phyloP scores from a whole-genome alignment of 2,113 vertebrate genomes.

The Zosterops pallidus region DNA sequence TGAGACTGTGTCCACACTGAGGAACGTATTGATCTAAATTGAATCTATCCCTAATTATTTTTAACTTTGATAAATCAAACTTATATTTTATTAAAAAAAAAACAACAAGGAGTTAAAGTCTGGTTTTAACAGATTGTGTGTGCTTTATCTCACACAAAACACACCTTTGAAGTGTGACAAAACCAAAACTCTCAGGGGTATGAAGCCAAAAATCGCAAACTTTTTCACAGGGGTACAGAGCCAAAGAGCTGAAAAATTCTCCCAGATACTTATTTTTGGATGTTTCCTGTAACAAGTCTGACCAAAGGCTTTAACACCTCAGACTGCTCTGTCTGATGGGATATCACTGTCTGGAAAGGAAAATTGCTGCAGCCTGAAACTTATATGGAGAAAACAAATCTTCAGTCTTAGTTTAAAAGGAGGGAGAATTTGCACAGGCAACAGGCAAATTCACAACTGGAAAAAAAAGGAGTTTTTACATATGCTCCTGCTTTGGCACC shows the following conservation, averaged over 20 bases:
- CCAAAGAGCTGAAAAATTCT: neutral
- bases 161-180: neutral
- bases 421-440: neutral
- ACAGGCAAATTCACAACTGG: neutral
- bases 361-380: neutral
- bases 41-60: neutral
- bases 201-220: neutral
- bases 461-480: neutral
- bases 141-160: neutral
- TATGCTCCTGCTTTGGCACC: neutral
- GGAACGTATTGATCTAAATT: neutral
- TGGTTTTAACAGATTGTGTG: neutral
- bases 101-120: neutral
- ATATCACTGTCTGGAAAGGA: neutral
- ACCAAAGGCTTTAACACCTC: neutral
- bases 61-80: neutral
- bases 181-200: neutral
- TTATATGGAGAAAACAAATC: neutral
- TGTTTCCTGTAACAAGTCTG: neutral
- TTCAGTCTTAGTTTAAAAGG: neutral
- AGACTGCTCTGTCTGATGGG: neutral
- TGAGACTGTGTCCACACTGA: neutral
- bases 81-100: neutral
- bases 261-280: neutral
- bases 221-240: neutral